Evolutionary conservation across 2,888 invertebrate genomes (phyloP).

Genomic region (Keiferia lycopersicella): DNA sequence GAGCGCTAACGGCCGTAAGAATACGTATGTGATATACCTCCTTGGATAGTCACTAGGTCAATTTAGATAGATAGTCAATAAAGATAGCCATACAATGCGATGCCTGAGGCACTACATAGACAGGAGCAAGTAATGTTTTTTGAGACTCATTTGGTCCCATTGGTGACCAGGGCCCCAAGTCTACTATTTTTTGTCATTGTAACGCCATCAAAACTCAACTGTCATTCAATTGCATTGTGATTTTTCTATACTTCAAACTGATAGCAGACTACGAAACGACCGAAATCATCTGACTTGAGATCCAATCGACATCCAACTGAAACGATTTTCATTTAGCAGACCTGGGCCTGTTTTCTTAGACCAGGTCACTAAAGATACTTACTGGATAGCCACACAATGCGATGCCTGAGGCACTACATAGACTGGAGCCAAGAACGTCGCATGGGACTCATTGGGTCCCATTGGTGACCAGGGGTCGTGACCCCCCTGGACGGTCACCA

Average conservation of each 20-base stretch:
- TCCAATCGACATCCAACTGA: too few species aligned
- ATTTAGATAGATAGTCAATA: too few species aligned
- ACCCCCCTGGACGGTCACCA: conserved; percentile 57
- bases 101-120: conserved; percentile 52
- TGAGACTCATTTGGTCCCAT: conserved; percentile 55
- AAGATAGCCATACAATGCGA: conserved; percentile 64
- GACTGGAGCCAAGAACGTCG: conserved; percentile 53
- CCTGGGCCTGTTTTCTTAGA: too few species aligned
- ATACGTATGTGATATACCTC: too few species aligned
- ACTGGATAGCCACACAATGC: conserved; percentile 61
- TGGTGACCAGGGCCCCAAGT: conserved; percentile 68
- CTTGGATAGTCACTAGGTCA: conserved; percentile 39
- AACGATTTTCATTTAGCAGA: too few species aligned
- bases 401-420: conserved; percentile 55
- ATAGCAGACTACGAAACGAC: too few species aligned
- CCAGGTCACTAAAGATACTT: conserved; percentile 13
- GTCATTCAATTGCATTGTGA: too few species aligned
- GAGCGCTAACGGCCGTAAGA: too few species aligned
- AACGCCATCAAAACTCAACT: too few species aligned
- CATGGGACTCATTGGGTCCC: conserved; percentile 54
- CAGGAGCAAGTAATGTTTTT: conserved; percentile 51
- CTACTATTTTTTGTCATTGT: too few species aligned
- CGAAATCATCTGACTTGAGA: too few species aligned
- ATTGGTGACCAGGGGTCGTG: conserved; percentile 67
- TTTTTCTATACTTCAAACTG: too few species aligned